Base-by-base conservation (phyloP, 2,113 vertebrate genomes). In the Dipodomys spectabilis region DNA sequence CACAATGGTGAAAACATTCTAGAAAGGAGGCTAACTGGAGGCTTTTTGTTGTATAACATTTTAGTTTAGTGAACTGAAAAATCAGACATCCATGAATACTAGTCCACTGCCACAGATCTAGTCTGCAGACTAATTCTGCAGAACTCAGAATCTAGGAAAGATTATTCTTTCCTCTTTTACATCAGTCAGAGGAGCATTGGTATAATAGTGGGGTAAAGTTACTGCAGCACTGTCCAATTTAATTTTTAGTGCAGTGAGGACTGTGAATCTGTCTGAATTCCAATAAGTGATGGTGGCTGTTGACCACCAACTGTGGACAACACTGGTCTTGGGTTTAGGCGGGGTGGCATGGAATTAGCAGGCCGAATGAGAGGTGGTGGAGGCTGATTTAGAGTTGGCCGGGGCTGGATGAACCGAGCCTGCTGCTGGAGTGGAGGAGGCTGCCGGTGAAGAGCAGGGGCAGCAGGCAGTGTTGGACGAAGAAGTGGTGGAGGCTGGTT, bases 401-500 rank as follows among this genome's bases (percentile, higher is more conserved):
- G 98, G 78, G 99, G 99, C 97, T 99, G 99, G 84, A 99, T 98
- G 96, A 99, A 99, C 60, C 99, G 99, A 0, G 99, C 99, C 97
- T 99, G 99, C 96, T 99, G 99, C 96, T 99, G 99, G 2, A 99
- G 99, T 0, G 99, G 99, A 0, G 99, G 99, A 2, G 99, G 99
- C 97, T 99, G 99, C 39, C 99, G 99, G 96, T 99, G 99, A 67
- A 99, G 98, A 25, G 99, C 99, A 0, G 99, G 99, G 80, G 99
- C 99, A 62, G 99, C 98, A 3, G 99, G 99, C 68, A 99, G 98
- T 1, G 99, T 98, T 8, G 99, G 99, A 11, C 99, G 99, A 74
- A 99, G 98, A 73, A 99, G 99, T 3, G 99, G 99, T 22, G 99
- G 99, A 28, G 99, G 99, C 98, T 99, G 99, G 91, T 99, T 99